A percentile compares a stretch with the other conserved stretches of the same genome.
Conservation (phyloP, 2,888 invertebrate species). For the Drosophila fungiperda region DNA sequence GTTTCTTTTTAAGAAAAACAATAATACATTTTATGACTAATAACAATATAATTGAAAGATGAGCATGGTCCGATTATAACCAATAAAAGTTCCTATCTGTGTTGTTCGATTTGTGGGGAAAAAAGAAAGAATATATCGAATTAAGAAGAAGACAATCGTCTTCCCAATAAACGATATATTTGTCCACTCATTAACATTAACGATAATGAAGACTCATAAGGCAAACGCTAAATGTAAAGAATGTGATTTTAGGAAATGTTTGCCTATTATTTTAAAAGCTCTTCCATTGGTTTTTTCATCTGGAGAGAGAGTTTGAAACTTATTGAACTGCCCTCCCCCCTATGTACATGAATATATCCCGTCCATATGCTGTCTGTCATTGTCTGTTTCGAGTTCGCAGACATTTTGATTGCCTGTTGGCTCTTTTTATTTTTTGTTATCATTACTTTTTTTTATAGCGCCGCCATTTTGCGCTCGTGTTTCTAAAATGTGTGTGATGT, state of each 20-base stretch:
- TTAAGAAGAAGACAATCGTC: background rate
- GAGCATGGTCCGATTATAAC: background rate
- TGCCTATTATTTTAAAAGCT: background rate
- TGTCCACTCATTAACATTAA: background rate
- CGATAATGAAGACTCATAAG: background rate
- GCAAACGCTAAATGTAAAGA: background rate
- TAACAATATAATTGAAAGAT: background rate
- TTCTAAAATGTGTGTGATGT: conserved; percentile 9
- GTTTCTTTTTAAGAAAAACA: background rate
- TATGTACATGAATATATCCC: conserved; percentile 37
- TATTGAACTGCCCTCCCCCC: conserved; percentile 29
- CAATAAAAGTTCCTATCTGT: background rate
- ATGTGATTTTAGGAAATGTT: background rate
- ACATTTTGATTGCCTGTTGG: conserved; percentile 72
- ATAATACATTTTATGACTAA: background rate
- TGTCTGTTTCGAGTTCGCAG: conserved; percentile 54
- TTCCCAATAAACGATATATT: background rate
- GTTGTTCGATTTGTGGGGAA: background rate
- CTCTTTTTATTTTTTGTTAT: conserved; percentile 56
- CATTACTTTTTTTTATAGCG: conserved; percentile 46
- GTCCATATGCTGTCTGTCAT: conserved; percentile 69
- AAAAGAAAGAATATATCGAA: background rate
- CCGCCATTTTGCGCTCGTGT: conserved; percentile 46
- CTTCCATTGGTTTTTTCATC: background rate
- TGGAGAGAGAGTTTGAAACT: background rate